Base-by-base conservation (phyloP, 2,113 vertebrate species). In the Brachionichthys hirsutus region DNA sequence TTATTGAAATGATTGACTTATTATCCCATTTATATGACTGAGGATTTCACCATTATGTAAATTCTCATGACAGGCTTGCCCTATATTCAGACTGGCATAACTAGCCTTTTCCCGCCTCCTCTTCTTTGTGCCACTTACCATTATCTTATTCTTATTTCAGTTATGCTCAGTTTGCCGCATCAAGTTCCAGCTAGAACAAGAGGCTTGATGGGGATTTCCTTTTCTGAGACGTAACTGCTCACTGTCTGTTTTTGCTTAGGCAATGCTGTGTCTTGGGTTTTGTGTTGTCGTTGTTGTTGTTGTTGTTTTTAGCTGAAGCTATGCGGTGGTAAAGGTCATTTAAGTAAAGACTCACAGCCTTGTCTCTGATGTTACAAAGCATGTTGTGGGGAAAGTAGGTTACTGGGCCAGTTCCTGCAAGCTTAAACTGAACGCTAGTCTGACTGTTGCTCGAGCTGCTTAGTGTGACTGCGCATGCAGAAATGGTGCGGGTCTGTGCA, bases 331-430 rank as follows among this genome's bases (percentile, higher is more conserved):
- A 62, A 84, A 87, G 84, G 87, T 92, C 92, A 92, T 89, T 90
- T 92, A 92, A 93, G 92, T 88, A 88, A 87, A 94, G 92, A 93
- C 91, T 85, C 88, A 82, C 73, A 80, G 83, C 84, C 86, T 88
- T 72, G 70, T 78, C 85, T 92, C 91, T 90, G 82, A 75, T 88
- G 90, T 95, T 94, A 92, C 52, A 71, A 85, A 90, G 89, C 86
- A 79, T 88, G 77, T 81, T 85, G 78, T 85, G 85, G 78, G 74
- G 87, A 94, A 96, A 94, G 92, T 96, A 93, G 95, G 95, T 95
- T 93, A 96, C 92, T 95, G 91, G 95, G 94, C 90, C 93, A 94
- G 91, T 92, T 93, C 91, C 93, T 93, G 92, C 91, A 90, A 91
- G 92, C 93, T 93, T 92, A 93, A 92, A 92, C 85, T 90, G 90